These are phyloP conservation scores for Coptodon bakossiorum DNA, from an alignment of 2,113 vertebrate species.

Conservation along the genomic window DNA sequence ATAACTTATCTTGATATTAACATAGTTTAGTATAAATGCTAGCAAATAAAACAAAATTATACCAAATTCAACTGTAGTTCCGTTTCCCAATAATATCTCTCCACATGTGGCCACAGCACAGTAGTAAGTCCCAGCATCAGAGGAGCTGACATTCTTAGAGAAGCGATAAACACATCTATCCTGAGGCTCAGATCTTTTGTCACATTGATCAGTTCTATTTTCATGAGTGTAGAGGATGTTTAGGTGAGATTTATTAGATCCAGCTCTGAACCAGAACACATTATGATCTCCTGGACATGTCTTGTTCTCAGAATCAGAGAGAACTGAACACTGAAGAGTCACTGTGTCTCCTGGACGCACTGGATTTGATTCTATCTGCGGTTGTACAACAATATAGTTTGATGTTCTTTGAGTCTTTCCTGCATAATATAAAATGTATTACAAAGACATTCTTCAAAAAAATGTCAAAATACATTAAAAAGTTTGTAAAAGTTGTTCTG, in stretches of 20 bases:
- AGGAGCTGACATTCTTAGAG: too few relatives aligned
- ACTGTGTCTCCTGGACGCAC: not conserved
- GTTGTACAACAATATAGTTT: not conserved
- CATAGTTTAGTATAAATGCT: rapidly evolving
- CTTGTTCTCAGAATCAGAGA: too few relatives aligned
- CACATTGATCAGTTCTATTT: not conserved
- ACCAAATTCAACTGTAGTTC: not conserved
- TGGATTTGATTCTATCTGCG: not conserved
- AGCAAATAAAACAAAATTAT: not conserved
- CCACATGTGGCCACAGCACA: too few relatives aligned
- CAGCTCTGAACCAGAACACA: slow-evolving; percentile 24
- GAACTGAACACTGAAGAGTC: not conserved
- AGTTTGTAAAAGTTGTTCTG: rapidly evolving
- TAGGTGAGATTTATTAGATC: not conserved
- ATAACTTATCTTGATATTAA: not conserved
- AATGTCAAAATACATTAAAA: not conserved
- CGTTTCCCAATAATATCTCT: too few relatives aligned
- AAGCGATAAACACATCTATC: too few relatives aligned
- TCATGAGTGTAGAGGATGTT: not conserved
- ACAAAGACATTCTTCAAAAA: too few relatives aligned
- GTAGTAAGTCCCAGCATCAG: too few relatives aligned
- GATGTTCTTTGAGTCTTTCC: not conserved
- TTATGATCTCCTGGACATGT: not conserved
- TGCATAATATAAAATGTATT: not conserved
- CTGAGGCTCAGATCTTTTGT: not conserved